Evolutionary conservation across 2,797 vertebrate species (phyloP).

Genomic region (Acomys russatus): DNA sequence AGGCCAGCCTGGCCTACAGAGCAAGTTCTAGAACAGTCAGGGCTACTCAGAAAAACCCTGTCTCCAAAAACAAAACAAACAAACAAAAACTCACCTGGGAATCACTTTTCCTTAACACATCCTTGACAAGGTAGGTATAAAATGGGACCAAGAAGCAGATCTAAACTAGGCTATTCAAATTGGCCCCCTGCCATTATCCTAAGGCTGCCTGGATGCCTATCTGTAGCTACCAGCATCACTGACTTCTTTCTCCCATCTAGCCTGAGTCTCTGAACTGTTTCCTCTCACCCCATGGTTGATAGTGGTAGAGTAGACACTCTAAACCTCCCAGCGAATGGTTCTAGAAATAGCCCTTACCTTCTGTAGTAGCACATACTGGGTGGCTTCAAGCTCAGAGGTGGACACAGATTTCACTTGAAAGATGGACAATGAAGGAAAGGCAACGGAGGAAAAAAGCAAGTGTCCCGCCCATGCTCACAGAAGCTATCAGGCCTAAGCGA

Average conservation of each 20-base stretch:
- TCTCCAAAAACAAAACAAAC: background rate
- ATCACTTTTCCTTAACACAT: constrained; percentile 9
- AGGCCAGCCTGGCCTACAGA: background rate
- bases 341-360: constrained; percentile 6
- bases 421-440: background rate
- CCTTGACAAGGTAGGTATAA: background rate
- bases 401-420: background rate
- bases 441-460: background rate
- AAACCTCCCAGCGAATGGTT: background rate
- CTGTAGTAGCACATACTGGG: too few species aligned
- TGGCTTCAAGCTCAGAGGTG: background rate
- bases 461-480: too few species aligned
- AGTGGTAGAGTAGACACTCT: background rate
- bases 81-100: background rate
- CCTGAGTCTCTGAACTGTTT: background rate
- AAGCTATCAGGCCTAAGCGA: background rate
- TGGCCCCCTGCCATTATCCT: background rate
- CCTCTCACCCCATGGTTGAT: background rate
- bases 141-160: background rate
- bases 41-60: background rate
- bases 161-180: background rate
- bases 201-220: background rate
- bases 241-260: background rate
- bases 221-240: background rate
- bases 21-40: background rate